Base-by-base conservation (phyloP, 2,888 invertebrate genomes). In the Chalcis sispes region DNA sequence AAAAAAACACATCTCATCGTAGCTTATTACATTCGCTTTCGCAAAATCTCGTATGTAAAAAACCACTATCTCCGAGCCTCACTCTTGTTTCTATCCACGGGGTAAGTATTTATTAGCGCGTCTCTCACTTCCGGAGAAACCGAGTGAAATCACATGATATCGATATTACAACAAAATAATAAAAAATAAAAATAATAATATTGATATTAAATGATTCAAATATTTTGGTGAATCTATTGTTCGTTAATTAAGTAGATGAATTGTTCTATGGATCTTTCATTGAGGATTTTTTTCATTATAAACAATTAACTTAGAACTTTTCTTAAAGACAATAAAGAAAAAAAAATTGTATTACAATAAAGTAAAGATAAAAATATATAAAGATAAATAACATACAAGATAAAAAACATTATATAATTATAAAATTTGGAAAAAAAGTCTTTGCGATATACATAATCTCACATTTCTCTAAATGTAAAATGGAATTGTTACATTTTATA, bases 121-220 rank as follows among this genome's bases (percentile, higher is more conserved):
- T 58, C 48, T 59, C 67, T 18, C 25, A 23, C 48, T 13, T 59
- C 18, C 29, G 50, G 50, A 65, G 70, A 70, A 70, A 58, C 52
- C 65, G 75, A 75, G 71, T 61, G 66, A 71, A 75, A 61, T 75
- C 71, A 75, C 75, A 75, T 64, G 29, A 23, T 50, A 54, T 18
- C 20, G 8, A 59, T 52, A 67, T 61, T 61, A 36, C 50, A 7
- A 58, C 59, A 72, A 25, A 40, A n/a, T 27, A 20, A 40, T 54
- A 40, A 66, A 25, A 40, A 50, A 36, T 56, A 18, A 58, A 27
- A 50, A 58, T 23, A 65, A 72, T 32, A 32, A 65, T 18, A 42
- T 23, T 56, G 5, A 23, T 36, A 52, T 20, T 58, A 56, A 29
- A 52, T 61, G 18, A 42, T 42, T 61, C 18, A 10, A 36, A 42